Evolutionary conservation across 2,888 invertebrate species (phyloP).

Genomic region (Oasisia sp.): DNA sequence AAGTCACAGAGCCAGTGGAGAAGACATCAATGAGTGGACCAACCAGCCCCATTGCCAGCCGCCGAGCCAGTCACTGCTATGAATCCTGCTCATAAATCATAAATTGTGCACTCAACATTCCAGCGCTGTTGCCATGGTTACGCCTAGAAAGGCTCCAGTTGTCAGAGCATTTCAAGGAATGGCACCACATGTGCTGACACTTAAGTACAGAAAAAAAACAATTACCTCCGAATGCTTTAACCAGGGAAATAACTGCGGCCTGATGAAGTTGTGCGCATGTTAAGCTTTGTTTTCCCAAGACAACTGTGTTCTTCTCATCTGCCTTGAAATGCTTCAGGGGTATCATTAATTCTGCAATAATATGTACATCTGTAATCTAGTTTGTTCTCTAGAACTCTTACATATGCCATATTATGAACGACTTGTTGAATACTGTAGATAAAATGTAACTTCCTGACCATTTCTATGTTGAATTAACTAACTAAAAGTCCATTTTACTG

Average conservation of each 20-base stretch:
- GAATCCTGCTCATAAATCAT: conserved; percentile 17
- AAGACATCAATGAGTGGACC: background rate
- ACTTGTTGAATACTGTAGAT: too few relatives aligned
- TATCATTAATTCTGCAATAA: too few relatives aligned
- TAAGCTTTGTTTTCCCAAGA: too few relatives aligned
- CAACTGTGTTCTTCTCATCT: too few relatives aligned
- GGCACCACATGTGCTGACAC: background rate
- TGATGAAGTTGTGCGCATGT: background rate
- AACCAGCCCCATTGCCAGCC: background rate
- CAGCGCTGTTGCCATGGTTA: background rate
- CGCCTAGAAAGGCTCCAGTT: conserved; percentile 4
- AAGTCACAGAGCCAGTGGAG: background rate
- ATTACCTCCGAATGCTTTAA: conserved; percentile 10
- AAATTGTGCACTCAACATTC: conserved; percentile 17
- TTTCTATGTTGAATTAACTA: too few relatives aligned
- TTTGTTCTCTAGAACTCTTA: too few relatives aligned
- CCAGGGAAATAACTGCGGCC: background rate
- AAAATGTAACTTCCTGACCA: too few relatives aligned
- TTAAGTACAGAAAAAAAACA: background rate
- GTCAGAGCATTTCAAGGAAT: background rate
- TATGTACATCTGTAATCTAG: too few relatives aligned
- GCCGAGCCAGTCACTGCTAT: background rate
- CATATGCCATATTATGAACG: too few relatives aligned
- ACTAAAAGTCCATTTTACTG: too few relatives aligned
- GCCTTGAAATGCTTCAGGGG: too few relatives aligned